A percentile compares a stretch with the other conserved stretches of the same genome.
Conservation (phyloP, 2,113 vertebrate species). For the Odontophorus gujanensis region DNA sequence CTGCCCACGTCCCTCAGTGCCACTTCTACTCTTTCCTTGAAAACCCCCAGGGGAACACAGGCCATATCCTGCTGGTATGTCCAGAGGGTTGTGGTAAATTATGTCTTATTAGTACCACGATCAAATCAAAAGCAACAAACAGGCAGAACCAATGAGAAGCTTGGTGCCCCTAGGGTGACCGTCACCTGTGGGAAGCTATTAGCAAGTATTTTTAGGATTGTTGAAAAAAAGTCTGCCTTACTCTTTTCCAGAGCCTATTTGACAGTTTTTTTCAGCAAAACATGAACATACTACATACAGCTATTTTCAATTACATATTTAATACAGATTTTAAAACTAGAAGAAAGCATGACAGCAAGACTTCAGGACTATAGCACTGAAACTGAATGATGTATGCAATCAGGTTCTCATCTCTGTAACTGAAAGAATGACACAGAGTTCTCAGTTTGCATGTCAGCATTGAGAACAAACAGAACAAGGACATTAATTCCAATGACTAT, state of each 20-base stretch:
- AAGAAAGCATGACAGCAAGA: background rate
- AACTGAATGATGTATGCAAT: background rate
- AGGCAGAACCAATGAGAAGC: background rate
- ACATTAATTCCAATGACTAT: background rate
- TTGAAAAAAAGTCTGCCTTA: background rate
- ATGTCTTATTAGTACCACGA: background rate
- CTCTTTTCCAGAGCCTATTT: background rate
- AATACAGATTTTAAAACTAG: background rate
- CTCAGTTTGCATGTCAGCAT: background rate
- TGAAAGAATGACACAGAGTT: background rate
- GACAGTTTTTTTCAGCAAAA: background rate
- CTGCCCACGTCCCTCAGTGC: no score
- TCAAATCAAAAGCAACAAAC: constrained; percentile 10
- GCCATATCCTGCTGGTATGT: background rate
- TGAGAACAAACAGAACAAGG: background rate
- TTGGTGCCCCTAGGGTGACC: background rate
- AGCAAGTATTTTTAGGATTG: constrained; percentile 4
- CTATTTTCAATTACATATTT: background rate
- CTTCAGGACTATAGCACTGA: background rate
- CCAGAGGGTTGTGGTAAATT: background rate
- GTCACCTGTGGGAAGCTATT: background rate
- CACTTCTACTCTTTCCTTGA: no score
- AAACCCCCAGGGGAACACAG: background rate
- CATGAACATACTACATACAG: background rate
- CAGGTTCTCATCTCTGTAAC: background rate